A percentile compares a stretch with the other conserved stretches of the same genome.
Conservation (phyloP, 1,140 invertebrate species). For the Leptestheria dahalacensis region DNA sequence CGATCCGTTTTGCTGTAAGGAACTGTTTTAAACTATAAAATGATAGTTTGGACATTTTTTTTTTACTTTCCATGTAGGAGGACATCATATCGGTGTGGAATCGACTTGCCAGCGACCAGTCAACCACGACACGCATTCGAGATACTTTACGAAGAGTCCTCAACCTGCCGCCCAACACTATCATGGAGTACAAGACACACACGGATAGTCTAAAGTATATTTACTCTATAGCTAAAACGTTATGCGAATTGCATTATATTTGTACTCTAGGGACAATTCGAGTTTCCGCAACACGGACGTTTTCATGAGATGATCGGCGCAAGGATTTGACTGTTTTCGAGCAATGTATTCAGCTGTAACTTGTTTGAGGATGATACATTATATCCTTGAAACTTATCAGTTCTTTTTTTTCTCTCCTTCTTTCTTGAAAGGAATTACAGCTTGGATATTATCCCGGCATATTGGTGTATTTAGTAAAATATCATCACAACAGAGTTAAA, state of each 20-base stretch:
- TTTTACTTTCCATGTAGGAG: no score
- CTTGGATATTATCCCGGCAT: no score
- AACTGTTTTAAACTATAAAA: no score
- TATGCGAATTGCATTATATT: slow-evolving; percentile 10
- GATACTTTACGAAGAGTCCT: slow-evolving; percentile 87
- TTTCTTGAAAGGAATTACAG: no score
- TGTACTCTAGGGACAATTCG: slow-evolving; percentile 30
- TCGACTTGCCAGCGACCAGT: slow-evolving; percentile 73
- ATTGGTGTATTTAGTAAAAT: no score
- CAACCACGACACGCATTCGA: slow-evolving; percentile 73
- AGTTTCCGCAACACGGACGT: slow-evolving; percentile 34
- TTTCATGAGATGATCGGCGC: slow-evolving; percentile 27
- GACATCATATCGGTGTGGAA: slow-evolving; percentile 98
- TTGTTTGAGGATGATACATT: background rate
- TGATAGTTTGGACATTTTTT: slow-evolving; percentile 10
- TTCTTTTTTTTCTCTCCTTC: no score
- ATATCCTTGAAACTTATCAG: background rate
- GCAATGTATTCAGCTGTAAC: no score
- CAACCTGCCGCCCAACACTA: slow-evolving; percentile 78
- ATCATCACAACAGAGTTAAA: no score
- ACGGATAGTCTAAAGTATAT: slow-evolving; percentile 56
- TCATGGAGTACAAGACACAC: slow-evolving; percentile 94
- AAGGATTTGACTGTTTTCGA: background rate
- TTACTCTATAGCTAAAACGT: slow-evolving; percentile 6
- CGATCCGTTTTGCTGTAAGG: slow-evolving; percentile 71